Percentiles rank a stretch among this genome's conserved stretches.
These are phyloP conservation scores for Zoanthus sociatus DNA, from an alignment of 92 coral and sea anemone genomes.

Conservation along the genomic window DNA sequence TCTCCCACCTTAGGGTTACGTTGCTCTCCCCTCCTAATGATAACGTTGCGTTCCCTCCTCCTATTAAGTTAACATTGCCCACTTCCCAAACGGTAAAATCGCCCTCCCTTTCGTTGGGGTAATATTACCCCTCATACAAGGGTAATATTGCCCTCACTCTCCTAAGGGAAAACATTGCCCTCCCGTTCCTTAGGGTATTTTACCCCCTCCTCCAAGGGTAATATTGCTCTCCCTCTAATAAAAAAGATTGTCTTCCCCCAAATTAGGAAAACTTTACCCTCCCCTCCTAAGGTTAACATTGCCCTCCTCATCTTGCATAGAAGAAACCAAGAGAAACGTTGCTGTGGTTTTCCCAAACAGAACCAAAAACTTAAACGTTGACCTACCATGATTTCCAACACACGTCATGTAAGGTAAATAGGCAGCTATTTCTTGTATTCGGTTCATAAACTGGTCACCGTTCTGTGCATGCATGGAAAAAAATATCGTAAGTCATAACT, in stretches of 20 bases:
- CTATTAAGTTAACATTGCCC: too few species aligned
- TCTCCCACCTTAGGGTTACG: not conserved
- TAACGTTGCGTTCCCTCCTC: too few species aligned
- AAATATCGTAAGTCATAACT: not conserved
- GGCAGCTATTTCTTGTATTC: conserved; percentile 80
- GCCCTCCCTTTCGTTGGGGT: too few species aligned
- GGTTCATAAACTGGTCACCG: conserved; percentile 86
- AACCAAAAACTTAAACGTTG: not conserved
- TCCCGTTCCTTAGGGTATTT: too few species aligned
- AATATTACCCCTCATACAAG: too few species aligned
- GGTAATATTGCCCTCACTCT: too few species aligned
- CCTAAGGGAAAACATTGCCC: too few species aligned
- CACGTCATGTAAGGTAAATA: conserved; percentile 84
- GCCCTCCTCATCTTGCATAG: not conserved
- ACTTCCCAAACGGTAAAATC: too few species aligned
- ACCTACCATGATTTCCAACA: conserved; percentile 85
- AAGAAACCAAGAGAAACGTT: not conserved
- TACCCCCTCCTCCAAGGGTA: not conserved
- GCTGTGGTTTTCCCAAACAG: not conserved
- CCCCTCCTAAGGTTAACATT: too few species aligned
- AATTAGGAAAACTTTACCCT: not conserved
- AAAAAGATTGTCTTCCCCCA: too few species aligned
- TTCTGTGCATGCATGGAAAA: conserved; percentile 41
- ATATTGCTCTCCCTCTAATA: too few species aligned
- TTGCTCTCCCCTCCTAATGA: not conserved